Conservation (phyloP, 2,888 invertebrate genomes). For the Resseliella maxima region DNA sequence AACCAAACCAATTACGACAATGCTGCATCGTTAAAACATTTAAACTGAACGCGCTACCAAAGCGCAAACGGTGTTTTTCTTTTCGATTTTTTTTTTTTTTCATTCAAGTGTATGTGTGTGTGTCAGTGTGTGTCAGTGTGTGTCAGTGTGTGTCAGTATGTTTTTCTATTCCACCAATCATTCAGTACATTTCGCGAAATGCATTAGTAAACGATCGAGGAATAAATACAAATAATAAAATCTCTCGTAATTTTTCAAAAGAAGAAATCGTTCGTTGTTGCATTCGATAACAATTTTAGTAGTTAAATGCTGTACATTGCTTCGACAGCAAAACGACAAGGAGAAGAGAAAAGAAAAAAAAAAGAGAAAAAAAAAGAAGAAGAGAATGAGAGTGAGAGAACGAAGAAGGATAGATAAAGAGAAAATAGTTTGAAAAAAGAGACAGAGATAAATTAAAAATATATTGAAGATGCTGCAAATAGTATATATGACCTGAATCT, state of each 20-base stretch:
- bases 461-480: constrained; percentile 19
- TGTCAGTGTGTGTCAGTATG: no score
- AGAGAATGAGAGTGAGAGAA: no score
- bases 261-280: neutral
- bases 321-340: no score
- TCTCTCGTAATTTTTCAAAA: no score
- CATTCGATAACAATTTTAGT: no score
- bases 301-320: no score
- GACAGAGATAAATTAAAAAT: neutral
- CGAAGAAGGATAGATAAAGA: no score
- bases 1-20: constrained; percentile 29
- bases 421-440: neutral
- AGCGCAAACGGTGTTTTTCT: neutral
- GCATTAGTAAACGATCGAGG: neutral
- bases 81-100: neutral
- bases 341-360: no score
- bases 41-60: neutral
- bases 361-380: no score
- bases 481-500: constrained; percentile 26
- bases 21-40: neutral
- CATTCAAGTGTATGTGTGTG: neutral
- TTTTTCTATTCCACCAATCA: neutral
- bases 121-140: no score
- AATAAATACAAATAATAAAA: no score
- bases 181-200: neutral